These are phyloP conservation scores for Psittacula cyanocephala DNA, from an alignment of 2,113 vertebrate species.

Conservation along the genomic window DNA sequence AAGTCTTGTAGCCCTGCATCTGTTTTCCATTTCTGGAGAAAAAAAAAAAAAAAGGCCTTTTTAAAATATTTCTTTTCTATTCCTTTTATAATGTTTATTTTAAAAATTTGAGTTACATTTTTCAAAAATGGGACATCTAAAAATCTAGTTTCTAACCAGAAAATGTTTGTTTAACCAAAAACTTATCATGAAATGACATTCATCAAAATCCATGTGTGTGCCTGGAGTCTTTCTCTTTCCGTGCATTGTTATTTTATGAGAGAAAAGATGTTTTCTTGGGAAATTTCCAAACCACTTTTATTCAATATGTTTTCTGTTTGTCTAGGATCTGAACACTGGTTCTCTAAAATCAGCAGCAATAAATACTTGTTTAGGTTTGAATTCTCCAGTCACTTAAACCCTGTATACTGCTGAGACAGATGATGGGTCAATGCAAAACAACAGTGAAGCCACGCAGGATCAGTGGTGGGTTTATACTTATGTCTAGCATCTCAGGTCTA, in stretches of 20 bases:
- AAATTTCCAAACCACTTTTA: slow-evolving; percentile 12
- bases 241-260: neutral
- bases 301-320: neutral
- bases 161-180: neutral
- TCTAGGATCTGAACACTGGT: neutral
- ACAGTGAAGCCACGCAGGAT: neutral
- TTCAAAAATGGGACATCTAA: neutral
- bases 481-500: neutral
- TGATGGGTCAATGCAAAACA: neutral
- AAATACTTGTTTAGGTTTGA: neutral
- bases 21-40: too few relatives aligned
- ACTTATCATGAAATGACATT: neutral
- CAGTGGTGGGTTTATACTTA: neutral
- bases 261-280: neutral
- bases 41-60: neutral
- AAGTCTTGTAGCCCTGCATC: too few relatives aligned
- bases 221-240: neutral
- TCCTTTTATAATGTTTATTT: neutral
- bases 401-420: neutral
- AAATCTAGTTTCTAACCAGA: neutral
- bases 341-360: neutral
- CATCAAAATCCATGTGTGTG: neutral
- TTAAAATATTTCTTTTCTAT: neutral
- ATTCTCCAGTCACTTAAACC: neutral
- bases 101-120: neutral